A percentile compares a stretch with the other conserved stretches of the same genome.
Evolutionary conservation across 2,888 invertebrate species (phyloP).

Genomic region (Dioctria rufipes): DNA sequence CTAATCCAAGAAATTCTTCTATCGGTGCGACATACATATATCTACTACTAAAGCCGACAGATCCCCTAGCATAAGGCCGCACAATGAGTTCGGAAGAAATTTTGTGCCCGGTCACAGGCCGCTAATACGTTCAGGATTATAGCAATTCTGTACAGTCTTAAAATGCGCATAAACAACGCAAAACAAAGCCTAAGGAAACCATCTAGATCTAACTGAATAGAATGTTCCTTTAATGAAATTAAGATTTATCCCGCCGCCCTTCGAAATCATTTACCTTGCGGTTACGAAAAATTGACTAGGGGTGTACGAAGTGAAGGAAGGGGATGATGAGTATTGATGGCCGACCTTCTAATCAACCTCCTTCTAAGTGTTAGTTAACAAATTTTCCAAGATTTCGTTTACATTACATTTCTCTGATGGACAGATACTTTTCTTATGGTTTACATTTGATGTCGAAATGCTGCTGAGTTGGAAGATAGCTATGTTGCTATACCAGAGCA

Average conservation of each 20-base stretch:
- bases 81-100: background rate
- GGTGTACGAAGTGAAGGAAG: no score
- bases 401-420: background rate
- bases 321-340: no score
- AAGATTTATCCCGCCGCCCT: conserved; percentile 12
- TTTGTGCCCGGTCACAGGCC: background rate
- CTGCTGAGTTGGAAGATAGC: no score
- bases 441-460: no score
- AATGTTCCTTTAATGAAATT: conserved; percentile 8
- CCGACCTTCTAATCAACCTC: no score
- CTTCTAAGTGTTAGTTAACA: no score
- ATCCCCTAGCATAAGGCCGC: no score
- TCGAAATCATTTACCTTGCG: conserved; percentile 1
- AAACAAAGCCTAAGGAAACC: background rate
- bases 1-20: no score
- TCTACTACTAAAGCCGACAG: no score
- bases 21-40: no score
- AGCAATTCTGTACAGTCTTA: background rate
- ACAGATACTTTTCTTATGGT: background rate
- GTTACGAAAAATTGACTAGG: no score
- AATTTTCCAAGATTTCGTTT: conserved; percentile 5
- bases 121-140: conserved; percentile 6
- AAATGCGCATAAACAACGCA: background rate
- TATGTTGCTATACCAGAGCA: no score
- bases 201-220: background rate